Percentiles rank a stretch among this genome's conserved stretches.
Evolutionary conservation across 2,797 vertebrate genomes (phyloP).

Genomic region (Schizothorax lantsangensis): DNA sequence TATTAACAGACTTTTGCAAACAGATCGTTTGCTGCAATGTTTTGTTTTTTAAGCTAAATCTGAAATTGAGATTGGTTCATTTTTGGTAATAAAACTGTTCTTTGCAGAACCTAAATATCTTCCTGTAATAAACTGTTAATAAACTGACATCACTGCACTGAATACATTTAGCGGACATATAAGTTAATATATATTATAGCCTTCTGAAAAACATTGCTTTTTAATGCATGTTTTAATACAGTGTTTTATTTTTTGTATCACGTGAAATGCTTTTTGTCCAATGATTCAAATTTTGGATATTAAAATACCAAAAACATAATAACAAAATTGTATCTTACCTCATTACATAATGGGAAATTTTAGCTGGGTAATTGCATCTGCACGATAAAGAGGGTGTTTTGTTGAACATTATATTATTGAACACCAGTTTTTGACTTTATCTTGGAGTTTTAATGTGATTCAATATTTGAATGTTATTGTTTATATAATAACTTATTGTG

Average conservation of each 20-base stretch:
- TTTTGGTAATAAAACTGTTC: neutral
- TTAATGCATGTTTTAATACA: neutral
- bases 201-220: neutral
- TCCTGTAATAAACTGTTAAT: neutral
- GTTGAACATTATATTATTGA: neutral
- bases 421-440: neutral
- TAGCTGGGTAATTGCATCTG: neutral
- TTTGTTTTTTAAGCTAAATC: conserved; percentile 66
- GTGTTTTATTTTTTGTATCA: neutral
- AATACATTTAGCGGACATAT: neutral
- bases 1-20: conserved; percentile 76
- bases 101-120: neutral
- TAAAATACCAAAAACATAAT: neutral
- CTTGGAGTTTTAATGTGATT: neutral
- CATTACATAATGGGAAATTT: neutral
- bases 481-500: neutral
- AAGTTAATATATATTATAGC: neutral
- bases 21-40: conserved; percentile 64
- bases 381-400: neutral
- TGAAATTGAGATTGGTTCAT: conserved; percentile 70
- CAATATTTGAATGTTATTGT: neutral
- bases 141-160: neutral
- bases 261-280: too few relatives aligned
- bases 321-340: neutral
- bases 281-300: too few relatives aligned